A percentile compares a stretch with the other conserved stretches of the same genome.
phyloP scores from a whole-genome alignment of 2,113 vertebrate species.

The Tragelaphus buxtoni region DNA sequence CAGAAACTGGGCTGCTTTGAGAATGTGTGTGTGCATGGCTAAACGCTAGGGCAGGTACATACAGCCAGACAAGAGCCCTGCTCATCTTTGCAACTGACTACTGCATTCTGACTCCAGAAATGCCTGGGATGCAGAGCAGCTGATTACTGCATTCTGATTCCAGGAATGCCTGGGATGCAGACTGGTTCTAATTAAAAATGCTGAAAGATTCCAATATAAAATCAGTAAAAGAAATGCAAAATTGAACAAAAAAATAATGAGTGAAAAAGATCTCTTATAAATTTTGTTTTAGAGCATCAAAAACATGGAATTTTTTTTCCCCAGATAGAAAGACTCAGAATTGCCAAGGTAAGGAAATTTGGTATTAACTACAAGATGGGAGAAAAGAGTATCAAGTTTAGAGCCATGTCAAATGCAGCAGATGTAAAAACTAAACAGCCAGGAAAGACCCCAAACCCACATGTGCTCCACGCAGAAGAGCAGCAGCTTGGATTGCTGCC shows the following conservation, averaged over 20 bases:
- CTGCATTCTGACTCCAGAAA: too few species aligned
- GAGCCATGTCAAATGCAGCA: background rate
- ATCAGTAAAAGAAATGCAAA: background rate
- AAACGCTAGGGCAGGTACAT: accelerated
- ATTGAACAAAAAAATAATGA: background rate
- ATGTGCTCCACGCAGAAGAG: accelerated
- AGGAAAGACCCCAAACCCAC: background rate
- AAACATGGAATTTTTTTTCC: background rate
- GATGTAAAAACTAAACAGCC: background rate
- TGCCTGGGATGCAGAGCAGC: background rate
- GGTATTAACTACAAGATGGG: background rate
- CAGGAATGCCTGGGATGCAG: background rate
- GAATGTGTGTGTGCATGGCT: accelerated
- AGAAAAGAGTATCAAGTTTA: background rate
- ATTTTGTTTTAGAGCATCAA: background rate
- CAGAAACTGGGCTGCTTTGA: background rate
- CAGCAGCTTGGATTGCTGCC: accelerated
- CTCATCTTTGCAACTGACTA: accelerated
- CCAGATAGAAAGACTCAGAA: background rate
- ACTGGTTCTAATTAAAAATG: background rate
- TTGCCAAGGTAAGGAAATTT: background rate
- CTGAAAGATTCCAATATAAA: background rate
- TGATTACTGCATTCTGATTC: accelerated
- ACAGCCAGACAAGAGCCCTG: background rate
- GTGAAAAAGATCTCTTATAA: background rate